Base-by-base conservation (phyloP, 2,797 vertebrate species). In the Hirundo rustica region DNA sequence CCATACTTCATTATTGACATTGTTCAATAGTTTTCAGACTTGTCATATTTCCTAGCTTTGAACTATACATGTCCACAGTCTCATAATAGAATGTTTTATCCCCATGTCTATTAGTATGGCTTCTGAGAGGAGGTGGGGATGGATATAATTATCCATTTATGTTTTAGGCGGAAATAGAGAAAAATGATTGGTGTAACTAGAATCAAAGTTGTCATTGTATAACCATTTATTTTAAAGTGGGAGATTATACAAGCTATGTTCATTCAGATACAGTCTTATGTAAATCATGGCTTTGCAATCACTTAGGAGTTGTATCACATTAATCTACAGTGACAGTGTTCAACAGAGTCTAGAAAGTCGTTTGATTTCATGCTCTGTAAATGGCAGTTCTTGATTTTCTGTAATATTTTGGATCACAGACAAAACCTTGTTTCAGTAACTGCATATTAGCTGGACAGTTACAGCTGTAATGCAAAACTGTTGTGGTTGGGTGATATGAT, bases 351-450 rank as follows among this genome's bases (percentile, higher is more conserved):
- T 81, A 78, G 85, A 78, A 94, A 74, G 48, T 50, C 48, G 3
- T 76, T 96, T 86, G 85, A 93, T 94, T 94, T 92, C 86, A 84
- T 40, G 42, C 73, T 91, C 84, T 78, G 51, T 55, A 93, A 92
- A 70, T 92, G 91, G 81, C 76, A 81, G 66, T 86, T 86, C 85
- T 88, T 90, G 73, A 81, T 92, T 94, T 90, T 70, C 66, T 88
- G 32, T 67, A 86, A 53, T 84, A 78, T 86, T 95, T 79, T 78
- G 62, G 71, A 79, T 81, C 32, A 16, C 57, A 87, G 77, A 44
- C 51, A 84, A 91, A 88, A 44, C 66, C 60, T 81, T 73, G 60
- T 95, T 88, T 93, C 60, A 76, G 70, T 92, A 81, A 76, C 74
- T 81, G 26, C 16, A 2, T 57, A 64, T 96, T 94, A 92, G 51